These are phyloP conservation scores for Phaethornis superciliosus DNA, from an alignment of 2,113 vertebrate species.

Conservation along the genomic window DNA sequence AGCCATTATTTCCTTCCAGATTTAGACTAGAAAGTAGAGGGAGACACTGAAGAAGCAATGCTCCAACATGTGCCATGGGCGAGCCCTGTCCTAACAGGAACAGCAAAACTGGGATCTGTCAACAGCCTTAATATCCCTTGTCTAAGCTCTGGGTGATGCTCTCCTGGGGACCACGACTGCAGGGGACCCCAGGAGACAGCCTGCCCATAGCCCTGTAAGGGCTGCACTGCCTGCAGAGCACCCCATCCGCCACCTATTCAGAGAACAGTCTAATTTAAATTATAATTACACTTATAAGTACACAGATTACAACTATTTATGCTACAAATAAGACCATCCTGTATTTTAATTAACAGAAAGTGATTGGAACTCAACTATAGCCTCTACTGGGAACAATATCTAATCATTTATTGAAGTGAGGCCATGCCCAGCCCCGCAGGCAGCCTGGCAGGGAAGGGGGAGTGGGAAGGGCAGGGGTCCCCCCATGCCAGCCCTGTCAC, in stretches of 20 bases:
- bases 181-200: neutral
- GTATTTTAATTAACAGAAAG: conserved; percentile 66
- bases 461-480: neutral
- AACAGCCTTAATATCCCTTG: neutral
- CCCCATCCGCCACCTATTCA: neutral
- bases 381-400: conserved; percentile 51
- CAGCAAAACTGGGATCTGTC: accelerated
- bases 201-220: neutral
- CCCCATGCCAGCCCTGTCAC: neutral
- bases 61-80: neutral
- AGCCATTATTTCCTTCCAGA: conserved; percentile 48
- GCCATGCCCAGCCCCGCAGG: neutral
- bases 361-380: conserved; percentile 49
- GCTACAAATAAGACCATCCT: conserved; percentile 56
- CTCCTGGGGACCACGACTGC: neutral
- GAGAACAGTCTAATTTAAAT: conserved; percentile 46
- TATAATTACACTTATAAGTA: conserved; percentile 62
- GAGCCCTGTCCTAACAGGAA: neutral
- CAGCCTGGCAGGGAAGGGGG: conserved; percentile 8
- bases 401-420: conserved; percentile 36
- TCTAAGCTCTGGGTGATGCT: neutral
- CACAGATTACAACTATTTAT: conserved; percentile 66
- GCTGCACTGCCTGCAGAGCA: conserved; percentile 1
- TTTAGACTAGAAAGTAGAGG: neutral
- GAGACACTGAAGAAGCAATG: neutral